These are phyloP conservation scores for Tiliacea citrago DNA, from an alignment of 2,888 invertebrate genomes.

Conservation along the genomic window DNA sequence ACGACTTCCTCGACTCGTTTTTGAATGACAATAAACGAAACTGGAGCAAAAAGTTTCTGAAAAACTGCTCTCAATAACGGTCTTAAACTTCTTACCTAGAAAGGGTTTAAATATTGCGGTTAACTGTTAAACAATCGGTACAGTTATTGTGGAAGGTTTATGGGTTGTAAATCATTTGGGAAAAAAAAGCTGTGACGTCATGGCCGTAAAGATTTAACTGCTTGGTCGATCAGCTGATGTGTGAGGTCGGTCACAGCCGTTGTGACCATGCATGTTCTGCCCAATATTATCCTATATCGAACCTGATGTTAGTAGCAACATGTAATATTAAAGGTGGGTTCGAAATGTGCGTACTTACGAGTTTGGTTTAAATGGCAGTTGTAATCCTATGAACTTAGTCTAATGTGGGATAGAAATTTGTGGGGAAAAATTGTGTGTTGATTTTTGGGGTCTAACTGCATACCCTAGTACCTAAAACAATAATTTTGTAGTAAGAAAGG, in stretches of 20 bases:
- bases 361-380: background rate
- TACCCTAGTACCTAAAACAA: too few species aligned
- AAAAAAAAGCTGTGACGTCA: conserved; percentile 89
- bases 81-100: conserved; percentile 81
- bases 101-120: conserved; percentile 90
- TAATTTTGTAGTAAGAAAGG: too few species aligned
- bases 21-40: conserved; percentile 79
- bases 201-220: conserved; percentile 87
- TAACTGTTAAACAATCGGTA: conserved; percentile 89
- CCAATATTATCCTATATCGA: conserved; percentile 28
- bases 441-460: too few species aligned
- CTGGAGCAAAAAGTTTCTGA: conserved; percentile 85
- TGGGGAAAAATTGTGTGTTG: too few species aligned
- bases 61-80: conserved; percentile 76
- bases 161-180: conserved; percentile 88
- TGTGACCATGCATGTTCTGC: conserved; percentile 50
- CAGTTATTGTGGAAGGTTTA: conserved; percentile 89
- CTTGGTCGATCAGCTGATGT: conserved; percentile 86
- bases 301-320: background rate
- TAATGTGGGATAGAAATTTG: background rate
- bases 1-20: conserved; percentile 79
- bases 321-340: background rate
- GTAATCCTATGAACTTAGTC: background rate
- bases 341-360: background rate
- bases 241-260: conserved; percentile 76